Evolutionary conservation across 2,113 vertebrate species (phyloP).

Genomic region (Pituophis catenifer): DNA sequence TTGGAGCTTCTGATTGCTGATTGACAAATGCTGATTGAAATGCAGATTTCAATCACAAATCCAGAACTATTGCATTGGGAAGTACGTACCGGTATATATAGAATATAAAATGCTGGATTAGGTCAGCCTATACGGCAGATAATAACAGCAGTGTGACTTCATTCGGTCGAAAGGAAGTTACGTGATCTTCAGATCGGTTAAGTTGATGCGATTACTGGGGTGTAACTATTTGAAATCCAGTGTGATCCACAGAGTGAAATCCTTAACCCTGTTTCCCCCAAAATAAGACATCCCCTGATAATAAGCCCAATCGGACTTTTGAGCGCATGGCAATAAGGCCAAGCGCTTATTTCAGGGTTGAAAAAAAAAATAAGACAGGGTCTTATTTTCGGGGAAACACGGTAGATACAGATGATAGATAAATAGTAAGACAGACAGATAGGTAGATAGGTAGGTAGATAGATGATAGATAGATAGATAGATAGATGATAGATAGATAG

Average conservation of each 20-base stretch:
- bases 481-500: too few species aligned
- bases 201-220: neutral
- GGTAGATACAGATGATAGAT: too few species aligned
- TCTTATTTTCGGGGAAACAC: too few species aligned
- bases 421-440: too few species aligned
- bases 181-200: neutral
- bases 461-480: too few species aligned
- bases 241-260: neutral
- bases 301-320: too few species aligned
- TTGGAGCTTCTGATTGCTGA: neutral
- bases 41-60: neutral
- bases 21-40: neutral
- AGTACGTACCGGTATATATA: neutral
- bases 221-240: neutral
- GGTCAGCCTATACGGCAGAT: neutral
- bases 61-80: neutral
- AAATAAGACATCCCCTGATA: too few species aligned
- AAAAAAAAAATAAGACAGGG: too few species aligned
- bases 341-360: too few species aligned
- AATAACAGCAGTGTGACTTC: neutral
- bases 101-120: neutral
- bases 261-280: too few species aligned
- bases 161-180: neutral
- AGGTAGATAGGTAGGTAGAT: too few species aligned
- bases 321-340: too few species aligned